phyloP scores from a whole-genome alignment of 2,888 invertebrate species.

The Agonopterix heracliana region DNA sequence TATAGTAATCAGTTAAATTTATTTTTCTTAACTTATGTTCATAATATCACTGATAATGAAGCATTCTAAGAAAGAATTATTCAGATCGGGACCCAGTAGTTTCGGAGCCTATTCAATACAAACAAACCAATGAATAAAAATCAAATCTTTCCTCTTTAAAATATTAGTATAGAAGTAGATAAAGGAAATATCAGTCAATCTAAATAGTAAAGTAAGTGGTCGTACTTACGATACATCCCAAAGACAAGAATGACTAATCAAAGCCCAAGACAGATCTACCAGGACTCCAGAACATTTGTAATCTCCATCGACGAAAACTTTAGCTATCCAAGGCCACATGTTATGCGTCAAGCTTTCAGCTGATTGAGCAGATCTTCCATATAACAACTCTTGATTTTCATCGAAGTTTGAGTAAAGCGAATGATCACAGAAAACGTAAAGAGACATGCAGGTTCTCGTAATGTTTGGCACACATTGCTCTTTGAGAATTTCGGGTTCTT shows the following conservation, averaged over 20 bases:
- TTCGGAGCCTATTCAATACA: too few species aligned
- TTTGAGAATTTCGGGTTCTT: conserved; percentile 54
- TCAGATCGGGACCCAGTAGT: too few species aligned
- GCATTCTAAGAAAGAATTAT: too few species aligned
- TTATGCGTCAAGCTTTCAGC: conserved; percentile 21
- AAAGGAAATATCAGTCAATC: too few species aligned
- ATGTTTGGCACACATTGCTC: conserved; percentile 64
- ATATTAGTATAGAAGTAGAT: too few species aligned
- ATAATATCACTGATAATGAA: too few species aligned
- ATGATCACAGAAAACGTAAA: conserved; percentile 73
- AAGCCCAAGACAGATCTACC: conserved; percentile 80
- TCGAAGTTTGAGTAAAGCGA: conserved; percentile 53
- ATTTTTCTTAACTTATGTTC: too few species aligned
- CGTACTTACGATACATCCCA: conserved; percentile 50
- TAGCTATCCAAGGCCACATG: conserved; percentile 84
- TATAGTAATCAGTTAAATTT: too few species aligned
- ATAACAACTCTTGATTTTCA: conserved; percentile 32
- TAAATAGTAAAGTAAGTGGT: not conserved
- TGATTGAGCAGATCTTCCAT: conserved; percentile 18
- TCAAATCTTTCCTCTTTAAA: too few species aligned
- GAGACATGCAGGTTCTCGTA: conserved; percentile 68
- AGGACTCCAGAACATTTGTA: conserved; percentile 83
- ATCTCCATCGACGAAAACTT: conserved; percentile 81
- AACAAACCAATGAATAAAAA: too few species aligned
- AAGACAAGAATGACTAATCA: conserved; percentile 76